A percentile compares a stretch with the other conserved stretches of the same genome.
These are phyloP conservation scores for Dinocampus coccinellae DNA, from an alignment of 2,888 invertebrate species.

Conservation along the genomic window DNA sequence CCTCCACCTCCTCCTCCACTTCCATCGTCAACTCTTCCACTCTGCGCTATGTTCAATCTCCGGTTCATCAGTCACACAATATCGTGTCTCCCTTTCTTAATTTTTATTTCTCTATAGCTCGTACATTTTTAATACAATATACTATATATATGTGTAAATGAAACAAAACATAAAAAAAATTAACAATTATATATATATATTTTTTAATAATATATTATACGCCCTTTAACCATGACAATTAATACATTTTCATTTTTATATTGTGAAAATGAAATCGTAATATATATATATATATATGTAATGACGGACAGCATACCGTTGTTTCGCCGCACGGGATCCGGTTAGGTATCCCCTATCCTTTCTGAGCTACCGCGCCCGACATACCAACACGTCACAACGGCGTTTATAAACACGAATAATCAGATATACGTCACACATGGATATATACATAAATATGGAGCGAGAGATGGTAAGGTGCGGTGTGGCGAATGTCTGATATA, in stretches of 20 bases:
- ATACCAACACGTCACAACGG: conserved; percentile 1
- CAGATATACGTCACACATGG: conserved; percentile 2
- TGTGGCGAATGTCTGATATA: conserved; percentile 5
- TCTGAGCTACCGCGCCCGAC: conserved; percentile 18
- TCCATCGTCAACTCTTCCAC: too few species aligned
- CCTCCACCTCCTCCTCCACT: too few species aligned
- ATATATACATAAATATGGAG: neutral
- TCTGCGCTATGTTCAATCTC: neutral
- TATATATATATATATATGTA: neutral
- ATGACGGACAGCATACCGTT: conserved; percentile 11
- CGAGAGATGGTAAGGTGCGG: conserved; percentile 15
- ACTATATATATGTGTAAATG: too few species aligned
- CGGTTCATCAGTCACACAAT: neutral
- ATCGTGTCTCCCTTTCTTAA: neutral
- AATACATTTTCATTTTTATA: too few species aligned
- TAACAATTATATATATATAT: too few species aligned
- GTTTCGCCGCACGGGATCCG: conserved; percentile 6
- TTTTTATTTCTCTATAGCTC: neutral
- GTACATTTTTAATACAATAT: neutral
- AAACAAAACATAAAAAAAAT: too few species aligned
- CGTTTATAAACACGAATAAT: conserved; percentile 1
- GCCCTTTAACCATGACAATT: too few species aligned
- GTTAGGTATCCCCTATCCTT: neutral
- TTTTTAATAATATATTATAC: too few species aligned
- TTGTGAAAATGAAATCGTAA: neutral